A percentile compares a stretch with the other conserved stretches of the same genome.
phyloP scores from a whole-genome alignment of 2,888 invertebrate genomes.

The Drosophila austrosaltans region DNA sequence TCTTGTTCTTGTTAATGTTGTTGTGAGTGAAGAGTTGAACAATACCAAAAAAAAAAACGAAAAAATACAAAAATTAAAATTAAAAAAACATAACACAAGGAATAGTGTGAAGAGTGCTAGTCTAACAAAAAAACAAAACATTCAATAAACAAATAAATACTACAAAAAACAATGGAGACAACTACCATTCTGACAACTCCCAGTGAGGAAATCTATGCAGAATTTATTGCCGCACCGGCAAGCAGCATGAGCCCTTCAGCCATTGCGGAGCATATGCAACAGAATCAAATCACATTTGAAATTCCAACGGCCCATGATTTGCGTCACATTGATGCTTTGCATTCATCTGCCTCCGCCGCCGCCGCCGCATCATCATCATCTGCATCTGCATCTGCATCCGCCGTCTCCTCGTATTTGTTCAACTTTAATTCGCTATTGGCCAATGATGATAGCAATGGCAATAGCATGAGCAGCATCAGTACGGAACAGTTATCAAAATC shows the following conservation, averaged over 20 bases:
- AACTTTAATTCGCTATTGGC: conserved; percentile 80
- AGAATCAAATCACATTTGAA: conserved; percentile 83
- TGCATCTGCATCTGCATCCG: background rate
- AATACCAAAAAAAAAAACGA: background rate
- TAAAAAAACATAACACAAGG: background rate
- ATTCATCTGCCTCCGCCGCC: conserved; percentile 52
- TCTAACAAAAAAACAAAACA: conserved; percentile 32
- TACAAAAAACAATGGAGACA: conserved; percentile 33
- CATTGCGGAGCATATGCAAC: conserved; percentile 77
- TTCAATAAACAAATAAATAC: conserved; percentile 1
- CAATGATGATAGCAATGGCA: conserved; percentile 62
- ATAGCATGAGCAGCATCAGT: conserved; percentile 68
- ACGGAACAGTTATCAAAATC: conserved; percentile 82
- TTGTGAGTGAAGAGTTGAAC: background rate
- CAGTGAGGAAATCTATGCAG: conserved; percentile 55
- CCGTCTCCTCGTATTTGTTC: background rate
- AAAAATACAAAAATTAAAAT: background rate
- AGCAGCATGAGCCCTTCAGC: conserved; percentile 77
- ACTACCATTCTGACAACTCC: conserved; percentile 31
- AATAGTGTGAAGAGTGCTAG: conserved; percentile 44
- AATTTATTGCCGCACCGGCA: conserved; percentile 68
- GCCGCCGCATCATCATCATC: background rate
- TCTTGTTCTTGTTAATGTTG: background rate
- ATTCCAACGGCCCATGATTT: conserved; percentile 82
- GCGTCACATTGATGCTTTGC: conserved; percentile 82